These are phyloP conservation scores for Drosophila fungiperda DNA, from an alignment of 2,888 invertebrate genomes.

Conservation along the genomic window DNA sequence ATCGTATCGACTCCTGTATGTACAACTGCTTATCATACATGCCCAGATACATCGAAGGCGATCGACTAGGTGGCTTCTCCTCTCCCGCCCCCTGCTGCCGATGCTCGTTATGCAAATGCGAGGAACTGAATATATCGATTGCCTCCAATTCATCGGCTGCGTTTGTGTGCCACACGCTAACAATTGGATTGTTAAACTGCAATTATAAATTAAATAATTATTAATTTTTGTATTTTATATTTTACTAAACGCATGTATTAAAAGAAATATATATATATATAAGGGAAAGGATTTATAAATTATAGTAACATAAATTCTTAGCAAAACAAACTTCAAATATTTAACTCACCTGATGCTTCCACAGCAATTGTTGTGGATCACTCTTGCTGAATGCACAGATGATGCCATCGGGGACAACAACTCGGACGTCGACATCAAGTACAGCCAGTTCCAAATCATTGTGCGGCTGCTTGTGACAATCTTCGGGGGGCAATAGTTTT, in stretches of 20 bases:
- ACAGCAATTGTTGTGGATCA: constrained; percentile 87
- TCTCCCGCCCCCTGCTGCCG: constrained; percentile 75
- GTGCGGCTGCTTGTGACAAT: constrained; percentile 85
- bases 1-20: constrained; percentile 83
- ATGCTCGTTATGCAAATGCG: constrained; percentile 84
- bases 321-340: not conserved
- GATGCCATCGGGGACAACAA: constrained; percentile 90
- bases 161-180: constrained; percentile 93
- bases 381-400: constrained; percentile 88
- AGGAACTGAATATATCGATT: constrained; percentile 91
- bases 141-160: constrained; percentile 88
- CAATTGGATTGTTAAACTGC: constrained; percentile 94
- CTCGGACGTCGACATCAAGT: constrained; percentile 87
- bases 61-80: constrained; percentile 73
- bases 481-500: constrained; percentile 86
- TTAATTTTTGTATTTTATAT: not conserved
- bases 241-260: not conserved
- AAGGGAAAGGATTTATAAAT: too few relatives aligned
- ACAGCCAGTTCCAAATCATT: constrained; percentile 80
- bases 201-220: not conserved
- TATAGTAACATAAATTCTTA: too few relatives aligned
- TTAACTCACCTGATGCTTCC: constrained; percentile 90
- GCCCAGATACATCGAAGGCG: constrained; percentile 92
- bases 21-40: constrained; percentile 92
- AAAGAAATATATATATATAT: too few relatives aligned